Evolutionary conservation across 2,888 invertebrate genomes (phyloP), one percentile per base, ranked within the genome.

Genomic region (Polymixis lichenea): DNA sequence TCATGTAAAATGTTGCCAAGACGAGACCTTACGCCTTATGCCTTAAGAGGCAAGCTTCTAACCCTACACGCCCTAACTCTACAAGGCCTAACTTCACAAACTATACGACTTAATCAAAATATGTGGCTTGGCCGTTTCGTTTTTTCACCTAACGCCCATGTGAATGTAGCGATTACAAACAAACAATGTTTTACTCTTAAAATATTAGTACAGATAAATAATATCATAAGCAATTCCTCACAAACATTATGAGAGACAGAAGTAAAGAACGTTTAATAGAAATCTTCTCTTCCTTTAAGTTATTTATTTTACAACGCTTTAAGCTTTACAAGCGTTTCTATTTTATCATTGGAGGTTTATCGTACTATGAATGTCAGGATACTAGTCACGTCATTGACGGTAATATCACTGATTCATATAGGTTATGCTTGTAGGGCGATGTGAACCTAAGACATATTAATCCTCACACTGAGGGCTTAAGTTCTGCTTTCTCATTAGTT

Each of bases 301-400:
- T 11, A 55, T 17, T 46, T 55, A 5, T 15, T 51, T 76, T 9
- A 17, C 15, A 38, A 43, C 22, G 6, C 49, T 28, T 28, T 60
- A 22, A 53, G 2, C 11, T 56, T 28, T 28, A 19, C 0, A 60
- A 73, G n/a, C 32, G 28, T 46, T 60, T 61, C 43, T 53, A 8
- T 53, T 53, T n/a, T 19, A 75, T 62, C 13, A 76, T 43, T 51
- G 4, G 1, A 66, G 19, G 49, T 77, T 51, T 28, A 55, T 28
- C 8, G 11, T 72, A 25, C 6, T 22, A 22, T 72, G 46, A 55
- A 61, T 49, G 19, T 28, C 17, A 22, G 25, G 15, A 71, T 28
- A 19, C n/a, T 71, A 43, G 19, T 28, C 15, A 62, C 43, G 22
- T 53, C 15, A 0, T 17, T 32, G 43, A 56, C 25, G 9, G 1